These are phyloP conservation scores for Neolamprologus sp. DNA, from an alignment of 2,113 vertebrate species.

Conservation along the genomic window DNA sequence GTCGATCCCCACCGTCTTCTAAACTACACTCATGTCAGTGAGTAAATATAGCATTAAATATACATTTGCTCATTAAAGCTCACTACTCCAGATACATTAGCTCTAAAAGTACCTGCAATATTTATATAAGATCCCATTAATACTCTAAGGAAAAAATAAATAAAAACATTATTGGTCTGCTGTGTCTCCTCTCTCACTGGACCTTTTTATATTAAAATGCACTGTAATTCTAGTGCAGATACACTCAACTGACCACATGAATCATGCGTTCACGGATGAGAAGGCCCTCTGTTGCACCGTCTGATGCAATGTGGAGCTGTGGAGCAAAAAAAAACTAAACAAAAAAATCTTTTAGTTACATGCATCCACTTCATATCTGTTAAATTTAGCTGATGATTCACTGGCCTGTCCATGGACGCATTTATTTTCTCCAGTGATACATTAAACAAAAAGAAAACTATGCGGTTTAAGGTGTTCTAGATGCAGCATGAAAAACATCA, in stretches of 20 bases:
- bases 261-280: not conserved
- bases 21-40: not conserved
- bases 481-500: not conserved
- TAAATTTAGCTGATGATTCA: not conserved
- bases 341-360: not conserved
- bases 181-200: not conserved
- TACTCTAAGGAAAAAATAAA: not conserved
- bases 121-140: not conserved
- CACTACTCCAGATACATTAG: not conserved
- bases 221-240: not conserved
- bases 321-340: not conserved
- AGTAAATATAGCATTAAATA: not conserved
- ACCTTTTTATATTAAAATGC: not conserved
- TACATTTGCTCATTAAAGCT: not conserved
- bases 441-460: not conserved
- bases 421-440: not conserved
- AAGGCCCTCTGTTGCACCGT: not conserved
- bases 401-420: fast-evolving
- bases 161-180: not conserved
- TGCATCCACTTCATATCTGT: not conserved
- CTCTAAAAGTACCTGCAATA: not conserved
- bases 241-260: not conserved
- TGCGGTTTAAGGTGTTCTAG: not conserved
- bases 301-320: not conserved
- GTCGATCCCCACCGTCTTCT: not conserved